Conservation (phyloP, 1,140 invertebrate species). For the Caenorhabditis tropicalis region DNA sequence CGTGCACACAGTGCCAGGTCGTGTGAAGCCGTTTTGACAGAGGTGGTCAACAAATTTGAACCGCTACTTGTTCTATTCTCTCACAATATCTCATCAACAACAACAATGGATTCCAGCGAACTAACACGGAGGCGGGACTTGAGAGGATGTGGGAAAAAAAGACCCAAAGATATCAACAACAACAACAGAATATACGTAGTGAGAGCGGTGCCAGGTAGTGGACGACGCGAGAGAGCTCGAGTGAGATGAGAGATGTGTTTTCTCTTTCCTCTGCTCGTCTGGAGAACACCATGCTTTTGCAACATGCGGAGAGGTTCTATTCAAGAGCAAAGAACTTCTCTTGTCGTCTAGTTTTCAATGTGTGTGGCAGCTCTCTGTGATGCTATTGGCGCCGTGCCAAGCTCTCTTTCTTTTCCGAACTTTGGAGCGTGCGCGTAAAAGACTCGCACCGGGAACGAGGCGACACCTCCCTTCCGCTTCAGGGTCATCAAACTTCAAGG, state of each 20-base stretch:
- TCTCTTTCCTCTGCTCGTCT: constrained; percentile 14
- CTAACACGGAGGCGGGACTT: background rate
- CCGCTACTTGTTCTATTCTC: background rate
- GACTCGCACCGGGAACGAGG: constrained; percentile 20
- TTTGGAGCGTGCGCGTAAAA: background rate
- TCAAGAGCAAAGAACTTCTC: constrained; percentile 3
- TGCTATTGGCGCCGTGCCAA: constrained; percentile 21
- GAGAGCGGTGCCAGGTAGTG: constrained; percentile 32
- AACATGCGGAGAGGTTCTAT: background rate
- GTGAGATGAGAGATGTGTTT: background rate
- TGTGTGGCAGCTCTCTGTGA: background rate
- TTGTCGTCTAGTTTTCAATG: too few species aligned
- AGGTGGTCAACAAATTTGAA: background rate
- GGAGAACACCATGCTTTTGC: constrained; percentile 33
- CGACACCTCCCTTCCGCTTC: constrained; percentile 28
- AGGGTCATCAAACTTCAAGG: constrained; percentile 41
- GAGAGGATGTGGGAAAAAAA: background rate
- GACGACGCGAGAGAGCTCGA: background rate
- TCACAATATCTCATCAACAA: background rate
- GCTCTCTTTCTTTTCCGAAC: constrained; percentile 5
- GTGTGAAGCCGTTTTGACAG: background rate
- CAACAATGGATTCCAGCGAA: constrained; percentile 14
- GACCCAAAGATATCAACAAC: constrained; percentile 11
- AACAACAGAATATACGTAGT: constrained; percentile 2
- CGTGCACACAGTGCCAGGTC: constrained; percentile 2